Evolutionary conservation across 1,140 invertebrate genomes (phyloP).

Genomic region (Rhagoletis pomonella): DNA sequence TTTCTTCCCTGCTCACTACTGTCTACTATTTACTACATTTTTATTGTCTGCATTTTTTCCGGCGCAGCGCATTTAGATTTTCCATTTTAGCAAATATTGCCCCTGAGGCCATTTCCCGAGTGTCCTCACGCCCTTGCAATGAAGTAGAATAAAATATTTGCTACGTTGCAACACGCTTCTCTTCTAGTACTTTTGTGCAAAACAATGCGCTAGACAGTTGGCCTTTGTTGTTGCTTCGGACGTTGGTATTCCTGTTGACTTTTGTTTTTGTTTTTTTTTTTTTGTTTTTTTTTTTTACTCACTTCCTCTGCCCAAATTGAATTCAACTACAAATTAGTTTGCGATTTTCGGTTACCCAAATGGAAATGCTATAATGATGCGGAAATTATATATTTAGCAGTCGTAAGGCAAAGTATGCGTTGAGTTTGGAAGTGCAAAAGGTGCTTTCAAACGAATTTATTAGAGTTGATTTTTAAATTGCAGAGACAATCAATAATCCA

Average conservation of each 20-base stretch:
- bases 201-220: slow-evolving; percentile 8
- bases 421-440: background rate
- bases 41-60: background rate
- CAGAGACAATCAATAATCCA: too few relatives aligned
- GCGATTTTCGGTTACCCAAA: background rate
- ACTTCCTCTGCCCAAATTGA: background rate
- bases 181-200: background rate
- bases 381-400: slow-evolving; percentile 8
- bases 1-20: background rate
- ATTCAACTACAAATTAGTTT: slow-evolving; percentile 8
- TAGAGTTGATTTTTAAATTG: too few relatives aligned
- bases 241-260: background rate
- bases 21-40: background rate
- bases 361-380: slow-evolving; percentile 36
- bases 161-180: background rate
- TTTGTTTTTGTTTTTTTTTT: background rate
- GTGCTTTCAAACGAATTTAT: background rate
- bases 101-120: slow-evolving; percentile 36
- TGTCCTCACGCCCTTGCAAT: background rate
- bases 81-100: slow-evolving; percentile 49
- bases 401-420: background rate
- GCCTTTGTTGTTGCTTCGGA: slow-evolving; percentile 3
- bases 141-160: background rate
- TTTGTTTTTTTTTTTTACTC: background rate
- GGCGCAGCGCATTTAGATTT: background rate